Percentiles rank a stretch among this genome's conserved stretches.
Evolutionary conservation across 2,888 invertebrate genomes (phyloP).

Genomic region (Noctuana brunneofusca): DNA sequence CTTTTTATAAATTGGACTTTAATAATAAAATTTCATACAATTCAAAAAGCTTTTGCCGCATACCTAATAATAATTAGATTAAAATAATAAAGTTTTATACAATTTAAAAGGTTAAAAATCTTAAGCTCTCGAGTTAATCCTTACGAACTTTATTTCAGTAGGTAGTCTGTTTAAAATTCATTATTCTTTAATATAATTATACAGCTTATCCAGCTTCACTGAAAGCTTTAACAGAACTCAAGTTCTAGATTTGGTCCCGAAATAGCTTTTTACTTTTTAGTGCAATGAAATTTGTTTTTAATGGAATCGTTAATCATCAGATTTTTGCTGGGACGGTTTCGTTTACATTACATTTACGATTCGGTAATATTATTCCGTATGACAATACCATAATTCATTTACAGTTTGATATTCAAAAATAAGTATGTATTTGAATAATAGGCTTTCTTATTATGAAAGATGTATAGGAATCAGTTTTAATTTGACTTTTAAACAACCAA

Average conservation of each 20-base stretch:
- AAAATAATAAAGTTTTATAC: not conserved
- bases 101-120: constrained; percentile 6
- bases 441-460: no score
- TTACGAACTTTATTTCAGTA: constrained; percentile 37
- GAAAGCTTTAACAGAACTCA: constrained; percentile 25
- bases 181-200: constrained; percentile 41
- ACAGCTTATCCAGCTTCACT: constrained; percentile 30
- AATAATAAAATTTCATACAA: no score
- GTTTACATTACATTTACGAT: no score
- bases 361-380: no score
- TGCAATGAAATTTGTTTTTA: constrained; percentile 32
- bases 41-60: not conserved
- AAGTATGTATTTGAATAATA: no score
- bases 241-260: constrained; percentile 31
- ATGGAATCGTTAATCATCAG: constrained; percentile 28
- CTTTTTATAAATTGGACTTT: no score
- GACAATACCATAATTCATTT: no score
- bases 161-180: constrained; percentile 39
- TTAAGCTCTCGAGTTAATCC: constrained; percentile 20
- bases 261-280: constrained; percentile 37
- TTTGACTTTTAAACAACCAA: no score
- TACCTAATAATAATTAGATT: not conserved
- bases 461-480: no score
- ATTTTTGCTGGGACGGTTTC: constrained; percentile 22
- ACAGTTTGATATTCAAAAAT: no score